Evolutionary conservation across 2,888 invertebrate genomes (phyloP).

Genomic region (Corbicula japonica): DNA sequence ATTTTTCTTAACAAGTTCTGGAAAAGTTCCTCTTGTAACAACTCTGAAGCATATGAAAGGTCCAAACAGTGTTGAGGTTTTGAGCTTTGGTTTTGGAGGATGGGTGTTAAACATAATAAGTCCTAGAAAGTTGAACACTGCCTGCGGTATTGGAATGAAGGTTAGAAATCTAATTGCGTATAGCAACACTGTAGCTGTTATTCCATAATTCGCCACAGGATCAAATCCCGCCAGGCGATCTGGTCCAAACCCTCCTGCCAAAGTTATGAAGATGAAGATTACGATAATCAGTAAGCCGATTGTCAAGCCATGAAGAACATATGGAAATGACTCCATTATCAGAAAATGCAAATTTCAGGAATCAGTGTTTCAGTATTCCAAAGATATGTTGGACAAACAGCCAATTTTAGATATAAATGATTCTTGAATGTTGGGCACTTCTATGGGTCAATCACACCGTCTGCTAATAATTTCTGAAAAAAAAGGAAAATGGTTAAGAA

Average conservation of each 20-base stretch:
- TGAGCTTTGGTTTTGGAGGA: constrained; percentile 75
- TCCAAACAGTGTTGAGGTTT: constrained; percentile 76
- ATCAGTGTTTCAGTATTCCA: too few species aligned
- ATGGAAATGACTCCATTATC: constrained; percentile 54
- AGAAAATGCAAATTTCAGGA: too few species aligned
- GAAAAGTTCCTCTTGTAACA: constrained; percentile 73
- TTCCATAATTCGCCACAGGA: constrained; percentile 73
- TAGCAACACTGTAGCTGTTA: constrained; percentile 65
- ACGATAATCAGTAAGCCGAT: constrained; percentile 56
- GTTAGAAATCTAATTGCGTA: constrained; percentile 72
- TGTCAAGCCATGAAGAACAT: constrained; percentile 62
- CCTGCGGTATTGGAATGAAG: constrained; percentile 74
- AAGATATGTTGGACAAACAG: too few species aligned
- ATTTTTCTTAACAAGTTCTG: constrained; percentile 73
- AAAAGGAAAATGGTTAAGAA: too few species aligned
- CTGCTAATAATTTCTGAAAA: too few species aligned
- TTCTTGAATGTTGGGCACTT: too few species aligned
- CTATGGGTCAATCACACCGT: too few species aligned
- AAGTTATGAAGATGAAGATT: constrained; percentile 57
- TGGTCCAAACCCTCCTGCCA: constrained; percentile 63
- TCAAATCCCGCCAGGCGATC: constrained; percentile 58
- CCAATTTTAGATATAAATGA: too few species aligned
- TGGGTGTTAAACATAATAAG: constrained; percentile 76
- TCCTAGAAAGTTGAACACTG: constrained; percentile 78
- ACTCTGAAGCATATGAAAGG: constrained; percentile 79